Conservation (phyloP, 2,888 invertebrate species). For the Coelogynopora nodosa region DNA sequence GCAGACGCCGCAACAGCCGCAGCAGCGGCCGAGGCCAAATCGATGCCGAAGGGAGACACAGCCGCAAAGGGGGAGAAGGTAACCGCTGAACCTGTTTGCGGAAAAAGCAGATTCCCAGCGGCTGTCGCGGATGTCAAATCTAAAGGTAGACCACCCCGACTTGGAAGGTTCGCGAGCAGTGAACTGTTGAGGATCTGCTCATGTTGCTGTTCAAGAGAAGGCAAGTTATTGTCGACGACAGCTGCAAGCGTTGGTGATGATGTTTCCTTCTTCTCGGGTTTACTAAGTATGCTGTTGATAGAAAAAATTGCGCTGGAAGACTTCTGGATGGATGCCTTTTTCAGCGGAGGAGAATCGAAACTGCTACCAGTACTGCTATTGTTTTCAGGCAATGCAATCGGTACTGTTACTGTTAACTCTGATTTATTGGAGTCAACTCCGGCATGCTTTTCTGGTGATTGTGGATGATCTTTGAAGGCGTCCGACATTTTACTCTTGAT, state of each 20-base stretch:
- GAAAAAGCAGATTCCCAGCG: not conserved
- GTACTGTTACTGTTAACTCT: not conserved
- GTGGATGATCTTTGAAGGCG: not conserved
- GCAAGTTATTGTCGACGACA: not conserved
- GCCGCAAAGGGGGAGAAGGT: not conserved
- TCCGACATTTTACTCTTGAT: no score
- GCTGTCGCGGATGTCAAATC: not conserved
- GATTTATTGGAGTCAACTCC: not conserved
- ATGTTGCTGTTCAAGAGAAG: not conserved
- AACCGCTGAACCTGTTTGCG: not conserved
- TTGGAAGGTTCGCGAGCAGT: not conserved
- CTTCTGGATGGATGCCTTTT: not conserved
- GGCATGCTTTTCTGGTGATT: not conserved
- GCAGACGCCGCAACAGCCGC: not conserved
- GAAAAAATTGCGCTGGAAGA: not conserved
- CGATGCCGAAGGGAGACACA: not conserved
- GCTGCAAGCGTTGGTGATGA: not conserved
- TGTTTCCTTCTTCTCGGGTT: not conserved
- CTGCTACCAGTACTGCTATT: not conserved
- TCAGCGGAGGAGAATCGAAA: not conserved
- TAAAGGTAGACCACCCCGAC: not conserved
- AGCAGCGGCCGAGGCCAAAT: not conserved
- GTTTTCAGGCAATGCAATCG: not conserved
- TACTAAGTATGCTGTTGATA: not conserved
- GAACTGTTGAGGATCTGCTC: not conserved